These are phyloP conservation scores for Frankliniella fusca DNA, from an alignment of 2,888 invertebrate genomes.

Conservation along the genomic window DNA sequence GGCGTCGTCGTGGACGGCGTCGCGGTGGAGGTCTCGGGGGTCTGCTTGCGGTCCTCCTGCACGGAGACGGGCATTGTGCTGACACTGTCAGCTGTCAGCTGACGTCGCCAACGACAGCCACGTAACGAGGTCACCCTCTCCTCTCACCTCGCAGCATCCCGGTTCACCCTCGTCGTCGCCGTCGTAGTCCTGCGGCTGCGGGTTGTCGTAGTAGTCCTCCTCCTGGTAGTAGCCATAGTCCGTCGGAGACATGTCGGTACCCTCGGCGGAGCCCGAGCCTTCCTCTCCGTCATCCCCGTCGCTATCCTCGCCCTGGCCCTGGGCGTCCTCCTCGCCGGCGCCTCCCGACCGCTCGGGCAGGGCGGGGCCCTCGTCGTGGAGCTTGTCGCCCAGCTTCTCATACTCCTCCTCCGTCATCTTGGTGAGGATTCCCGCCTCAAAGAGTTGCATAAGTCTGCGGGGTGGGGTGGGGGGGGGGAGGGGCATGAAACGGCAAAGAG, in stretches of 20 bases:
- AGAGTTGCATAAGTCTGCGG: constrained; percentile 63
- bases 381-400: constrained; percentile 61
- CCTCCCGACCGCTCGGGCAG: constrained; percentile 40
- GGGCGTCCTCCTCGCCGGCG: constrained; percentile 45
- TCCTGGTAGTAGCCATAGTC: neutral
- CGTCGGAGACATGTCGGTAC: neutral
- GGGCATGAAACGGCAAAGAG: neutral
- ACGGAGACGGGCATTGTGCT: no score
- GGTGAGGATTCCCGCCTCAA: constrained; percentile 70
- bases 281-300: constrained; percentile 34
- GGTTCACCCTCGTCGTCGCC: no score
- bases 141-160: neutral
- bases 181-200: no score
- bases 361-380: constrained; percentile 39
- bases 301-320: constrained; percentile 44
- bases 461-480: no score
- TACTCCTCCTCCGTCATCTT: constrained; percentile 75
- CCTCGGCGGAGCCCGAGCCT: neutral
- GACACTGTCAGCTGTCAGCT: neutral
- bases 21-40: constrained; percentile 37
- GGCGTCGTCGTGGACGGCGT: constrained; percentile 33
- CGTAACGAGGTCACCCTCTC: neutral
- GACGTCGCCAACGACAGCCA: neutral
- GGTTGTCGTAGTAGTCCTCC: neutral
- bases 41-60: no score